Evolutionary conservation across 2,797 vertebrate species (phyloP), one percentile per base, ranked within the genome.

Genomic region (Sternotherus odoratus): DNA sequence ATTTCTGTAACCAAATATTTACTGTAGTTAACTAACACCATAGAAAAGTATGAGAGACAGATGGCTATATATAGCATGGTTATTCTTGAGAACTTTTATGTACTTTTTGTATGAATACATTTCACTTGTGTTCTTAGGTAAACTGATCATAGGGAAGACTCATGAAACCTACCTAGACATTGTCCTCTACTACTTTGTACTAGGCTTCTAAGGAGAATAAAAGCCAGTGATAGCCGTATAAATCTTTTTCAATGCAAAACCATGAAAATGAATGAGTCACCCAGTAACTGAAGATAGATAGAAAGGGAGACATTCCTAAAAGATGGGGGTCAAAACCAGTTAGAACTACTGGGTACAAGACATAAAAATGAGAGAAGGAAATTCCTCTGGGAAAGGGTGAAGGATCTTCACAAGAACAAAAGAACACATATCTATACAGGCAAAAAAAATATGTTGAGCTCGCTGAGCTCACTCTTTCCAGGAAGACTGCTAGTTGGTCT

Each of bases 1-100:
- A 16, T 26, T 43, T 96, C 86, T 93, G 39, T 63, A 87, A 89
- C 46, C 2, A 95, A 81, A 30, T 51, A 77, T 86, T 78, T 87
- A 81, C 16, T 83, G 90, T 21, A 82, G 48, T 88, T 24, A 86
- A 77, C 24, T 78, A 28, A 56, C 91, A 48, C 1, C 50, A n/a
- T 51, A 23, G 2, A 75, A 24, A 8, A 46, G 24, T 30, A 46
- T 48, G 24, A 46, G 12, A 16, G 24, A 46, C 39, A 74, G 43
- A 26, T 43, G 43, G 69, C 6, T 74, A 46, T 43, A 43, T 72
- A 10, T 30, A 5, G 39, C 54, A 23, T 6, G 21, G n/a, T 36
- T 77, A 60, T 82, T 85, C 36, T 83, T 5, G 23, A 15, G 3
- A 66, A 16, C 2, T 74, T 85, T 15, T 83, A 17, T 77, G 74